Conservation (phyloP, 2,113 vertebrate species). For the Cygnus atratus region DNA sequence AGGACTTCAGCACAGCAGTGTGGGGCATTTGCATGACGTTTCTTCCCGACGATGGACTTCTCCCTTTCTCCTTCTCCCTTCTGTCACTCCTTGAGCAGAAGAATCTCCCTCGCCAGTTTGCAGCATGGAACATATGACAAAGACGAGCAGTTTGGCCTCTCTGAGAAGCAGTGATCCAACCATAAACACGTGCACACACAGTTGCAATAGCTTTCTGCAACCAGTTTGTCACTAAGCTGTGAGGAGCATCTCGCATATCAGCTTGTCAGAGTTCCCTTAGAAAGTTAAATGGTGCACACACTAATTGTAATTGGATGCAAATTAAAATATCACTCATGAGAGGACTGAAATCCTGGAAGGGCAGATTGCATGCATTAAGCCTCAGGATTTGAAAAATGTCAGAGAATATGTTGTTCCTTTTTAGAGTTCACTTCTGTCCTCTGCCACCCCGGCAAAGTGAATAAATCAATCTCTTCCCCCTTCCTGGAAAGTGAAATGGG, state of each 20-base stretch:
- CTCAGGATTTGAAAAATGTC: neutral
- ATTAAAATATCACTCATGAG: neutral
- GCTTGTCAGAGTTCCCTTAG: neutral
- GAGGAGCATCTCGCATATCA: neutral
- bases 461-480: constrained; percentile 17
- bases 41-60: neutral
- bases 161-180: neutral
- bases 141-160: neutral
- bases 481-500: constrained; percentile 23
- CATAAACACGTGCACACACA: neutral
- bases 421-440: constrained; percentile 23
- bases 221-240: neutral
- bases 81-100: neutral
- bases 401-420: neutral
- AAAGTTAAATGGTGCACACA: constrained; percentile 15
- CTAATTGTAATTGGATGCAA: constrained; percentile 15
- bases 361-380: neutral
- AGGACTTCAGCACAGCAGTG: neutral
- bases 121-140: neutral
- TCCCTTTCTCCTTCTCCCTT: neutral
- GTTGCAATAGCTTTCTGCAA: neutral
- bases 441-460: constrained; percentile 12
- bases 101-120: neutral
- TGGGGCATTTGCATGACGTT: neutral
- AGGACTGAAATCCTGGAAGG: constrained; percentile 3